Evolutionary conservation across 37 sponge, comb jelly and placozoan genomes (phyloP), one percentile per base, ranked within the genome.

Genomic region (Aplysina aerophoba): DNA sequence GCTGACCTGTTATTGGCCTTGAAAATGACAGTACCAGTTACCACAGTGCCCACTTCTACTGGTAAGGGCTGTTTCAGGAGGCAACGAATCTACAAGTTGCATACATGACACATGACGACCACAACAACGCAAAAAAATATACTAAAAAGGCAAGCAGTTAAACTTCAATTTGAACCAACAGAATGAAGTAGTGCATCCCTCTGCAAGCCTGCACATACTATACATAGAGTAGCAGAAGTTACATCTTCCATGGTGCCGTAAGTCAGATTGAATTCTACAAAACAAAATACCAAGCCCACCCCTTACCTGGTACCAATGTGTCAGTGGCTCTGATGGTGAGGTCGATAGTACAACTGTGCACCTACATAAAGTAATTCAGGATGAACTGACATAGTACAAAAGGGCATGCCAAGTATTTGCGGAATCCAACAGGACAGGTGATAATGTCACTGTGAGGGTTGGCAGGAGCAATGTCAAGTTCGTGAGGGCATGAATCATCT

Each of bases 251-350:
- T n/a, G n/a, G n/a, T n/a, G n/a, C n/a, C n/a, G n/a, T 73, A 17
- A 17, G 16, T 72, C n/a, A 14, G 16, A 44, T 25, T 1, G 11
- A 12, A 15, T 11, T 15, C 14, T 31, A 22, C 0, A 13, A 17
- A n/a, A 71, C 37, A 56, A 35, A 25, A 79, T 19, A 22, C 25
- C 72, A 84, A 13, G 68, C 62, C 27, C 3, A 44, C n/a, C 0
- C 31, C 83, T n/a, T 50, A 94, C 95, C 91, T 98, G 98, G 83
- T 98, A 98, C 98, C 98, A 98, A 86, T 98, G 98, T 25, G 98
- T 98, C 62, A 98, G 94, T 31, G 96, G 98, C 81, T 98, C 95
- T 41, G 81, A 85, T 16, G 98, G 98, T 0, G 94, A 88, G 4
- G 98, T 98, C 12, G 96, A 96, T 15, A 98, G 86, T 89, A 92